These are phyloP conservation scores for Metaphire vulgaris DNA, from an alignment of 1,140 invertebrate species.

Conservation along the genomic window DNA sequence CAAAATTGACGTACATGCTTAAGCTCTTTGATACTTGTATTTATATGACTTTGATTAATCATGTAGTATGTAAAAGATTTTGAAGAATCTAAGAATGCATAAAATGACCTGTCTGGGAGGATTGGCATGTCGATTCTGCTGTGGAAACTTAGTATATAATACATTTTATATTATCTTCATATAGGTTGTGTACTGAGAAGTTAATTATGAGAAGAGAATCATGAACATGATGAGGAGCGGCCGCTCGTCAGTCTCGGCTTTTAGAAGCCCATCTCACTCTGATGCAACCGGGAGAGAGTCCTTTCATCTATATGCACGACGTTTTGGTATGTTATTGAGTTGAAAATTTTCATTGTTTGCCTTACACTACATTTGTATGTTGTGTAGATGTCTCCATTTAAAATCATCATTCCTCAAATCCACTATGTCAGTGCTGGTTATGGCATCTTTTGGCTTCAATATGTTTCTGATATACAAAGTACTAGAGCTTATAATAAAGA, in stretches of 20 bases:
- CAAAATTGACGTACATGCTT: too few relatives aligned
- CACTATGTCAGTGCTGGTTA: too few relatives aligned
- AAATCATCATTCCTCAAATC: too few relatives aligned
- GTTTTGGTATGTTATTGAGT: not conserved
- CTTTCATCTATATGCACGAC: not conserved
- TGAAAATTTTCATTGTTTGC: not conserved
- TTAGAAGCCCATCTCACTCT: not conserved
- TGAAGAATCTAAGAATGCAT: too few relatives aligned
- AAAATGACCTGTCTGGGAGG: too few relatives aligned
- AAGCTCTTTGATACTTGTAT: too few relatives aligned
- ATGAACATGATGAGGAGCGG: not conserved
- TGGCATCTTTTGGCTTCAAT: not conserved
- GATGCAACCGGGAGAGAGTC: not conserved
- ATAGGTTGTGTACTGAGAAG: conserved; percentile 47
- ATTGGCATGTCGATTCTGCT: too few relatives aligned
- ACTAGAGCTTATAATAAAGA: not conserved
- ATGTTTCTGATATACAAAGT: not conserved
- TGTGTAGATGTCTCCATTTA: too few relatives aligned
- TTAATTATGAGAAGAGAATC: not conserved
- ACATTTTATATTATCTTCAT: too few relatives aligned
- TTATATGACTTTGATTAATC: too few relatives aligned
- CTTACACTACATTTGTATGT: not conserved
- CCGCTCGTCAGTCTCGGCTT: not conserved
- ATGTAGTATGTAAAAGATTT: too few relatives aligned
- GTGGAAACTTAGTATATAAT: too few relatives aligned